phyloP scores from a whole-genome alignment of 2,888 invertebrate species.

The Mongoloraphidia duomilia region DNA sequence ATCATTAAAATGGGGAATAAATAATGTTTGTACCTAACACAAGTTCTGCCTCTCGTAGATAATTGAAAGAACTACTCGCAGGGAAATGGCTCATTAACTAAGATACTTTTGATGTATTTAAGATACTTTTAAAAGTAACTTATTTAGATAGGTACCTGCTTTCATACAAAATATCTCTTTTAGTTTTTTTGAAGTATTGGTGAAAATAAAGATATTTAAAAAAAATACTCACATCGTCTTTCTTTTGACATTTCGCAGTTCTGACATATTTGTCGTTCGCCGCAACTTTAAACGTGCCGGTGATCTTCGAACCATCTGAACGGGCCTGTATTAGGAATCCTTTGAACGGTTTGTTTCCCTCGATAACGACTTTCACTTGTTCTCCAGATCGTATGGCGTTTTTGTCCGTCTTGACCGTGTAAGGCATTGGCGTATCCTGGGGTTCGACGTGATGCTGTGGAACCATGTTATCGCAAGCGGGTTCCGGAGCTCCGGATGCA shows the following conservation, averaged over 20 bases:
- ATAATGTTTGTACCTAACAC: no score
- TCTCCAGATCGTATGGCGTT: conserved; percentile 28
- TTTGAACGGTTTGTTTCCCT: conserved; percentile 40
- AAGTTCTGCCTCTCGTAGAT: no score
- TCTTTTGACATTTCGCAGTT: conserved; percentile 36
- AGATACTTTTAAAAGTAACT: no score
- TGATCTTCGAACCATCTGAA: conserved; percentile 38
- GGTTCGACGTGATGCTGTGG: conserved; percentile 49
- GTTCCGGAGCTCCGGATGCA: conserved; percentile 48
- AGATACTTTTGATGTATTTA: no score
- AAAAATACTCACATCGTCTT: conserved; percentile 33
- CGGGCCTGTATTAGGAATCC: conserved; percentile 55
- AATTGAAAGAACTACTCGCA: no score
- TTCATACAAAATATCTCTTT: no score
- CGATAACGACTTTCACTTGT: conserved; percentile 38
- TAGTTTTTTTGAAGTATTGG: no score
- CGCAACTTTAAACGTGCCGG: conserved; percentile 46
- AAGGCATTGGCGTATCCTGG: conserved; percentile 42
- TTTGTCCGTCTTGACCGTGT: conserved; percentile 27
- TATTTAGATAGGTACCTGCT: no score
- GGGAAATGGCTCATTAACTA: no score
- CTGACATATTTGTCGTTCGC: conserved; percentile 35
- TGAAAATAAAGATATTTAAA: no score
- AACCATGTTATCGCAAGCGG: conserved; percentile 48
- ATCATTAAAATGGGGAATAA: no score